Evolutionary conservation across 2,113 vertebrate genomes (phyloP), one percentile per base, ranked within the genome.

Genomic region (Petromus typicus): DNA sequence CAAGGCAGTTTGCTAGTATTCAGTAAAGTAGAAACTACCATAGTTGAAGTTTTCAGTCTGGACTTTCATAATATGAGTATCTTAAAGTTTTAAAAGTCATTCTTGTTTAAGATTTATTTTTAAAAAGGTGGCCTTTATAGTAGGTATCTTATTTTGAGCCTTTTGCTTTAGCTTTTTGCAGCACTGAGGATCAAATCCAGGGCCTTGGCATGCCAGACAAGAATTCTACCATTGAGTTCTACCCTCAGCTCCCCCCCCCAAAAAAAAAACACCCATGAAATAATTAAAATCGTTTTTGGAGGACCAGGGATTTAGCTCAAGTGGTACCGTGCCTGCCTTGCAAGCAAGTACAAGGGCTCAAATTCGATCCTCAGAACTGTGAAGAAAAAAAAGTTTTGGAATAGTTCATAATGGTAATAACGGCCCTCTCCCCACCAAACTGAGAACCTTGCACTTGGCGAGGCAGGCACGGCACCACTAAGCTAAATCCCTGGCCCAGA

Each of bases 51-150:
- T 91, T 30, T 95, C 27, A 95, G 4, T 76, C 43, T 69, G 45
- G 18, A 45, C 34, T 89, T 82, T 34, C 7, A 51, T 34, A 80
- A 30, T 85, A 25, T 61, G 71, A 48, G 34, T 85, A 84, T 71
- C 78, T 54, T 16, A 76, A 40, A 89, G 22, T 95, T 94, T 94
- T 81, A 54, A 87, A 86, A 81, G 73, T 34, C 32, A 14, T 61
- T 86, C 48, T 87, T 67, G 7, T 95, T 93, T 89, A 66, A 69
- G 12, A 85, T 78, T 45, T 86, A 91, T 86, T 48, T 45, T 34
- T 13, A 34, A 45, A 93, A 78, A 86, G 22, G 20, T 48, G n/a
- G 13, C 3, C 16, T 89, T 73, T 93, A 9, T 89, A 80, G 30
- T 76, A 59, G 23, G 57, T 57, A 30, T 82, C 12, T 94, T 80